These are phyloP conservation scores for Nemoura dubitans DNA, from an alignment of 2,888 invertebrate genomes.

Conservation along the genomic window DNA sequence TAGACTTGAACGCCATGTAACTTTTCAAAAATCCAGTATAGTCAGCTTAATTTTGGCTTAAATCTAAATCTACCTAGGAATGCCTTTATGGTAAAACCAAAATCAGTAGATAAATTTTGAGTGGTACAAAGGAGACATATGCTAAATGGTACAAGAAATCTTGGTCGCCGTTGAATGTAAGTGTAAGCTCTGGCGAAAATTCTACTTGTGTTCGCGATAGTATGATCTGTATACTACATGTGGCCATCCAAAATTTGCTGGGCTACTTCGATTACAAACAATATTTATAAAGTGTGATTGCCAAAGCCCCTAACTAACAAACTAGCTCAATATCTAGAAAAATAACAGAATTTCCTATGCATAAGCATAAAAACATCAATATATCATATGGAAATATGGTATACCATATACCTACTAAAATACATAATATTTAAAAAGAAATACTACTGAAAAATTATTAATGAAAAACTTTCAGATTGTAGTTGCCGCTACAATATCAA, in stretches of 20 bases:
- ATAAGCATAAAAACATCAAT: neutral
- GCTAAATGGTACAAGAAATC: too few relatives aligned
- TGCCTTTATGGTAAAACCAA: too few relatives aligned
- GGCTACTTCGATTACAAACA: neutral
- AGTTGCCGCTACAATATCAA: conserved; percentile 20
- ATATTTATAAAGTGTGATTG: conserved; percentile 1
- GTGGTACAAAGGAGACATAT: too few relatives aligned
- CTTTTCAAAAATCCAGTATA: too few relatives aligned
- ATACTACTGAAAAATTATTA: conserved; percentile 30
- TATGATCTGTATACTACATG: too few relatives aligned
- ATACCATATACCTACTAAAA: conserved; percentile 34
- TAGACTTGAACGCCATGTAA: neutral
- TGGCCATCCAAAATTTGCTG: neutral
- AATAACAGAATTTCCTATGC: conserved; percentile 36
- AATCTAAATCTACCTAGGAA: too few relatives aligned
- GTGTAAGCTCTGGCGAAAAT: too few relatives aligned
- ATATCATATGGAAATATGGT: neutral
- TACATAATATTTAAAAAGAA: conserved; percentile 32
- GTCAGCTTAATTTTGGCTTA: too few relatives aligned
- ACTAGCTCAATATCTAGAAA: conserved; percentile 37
- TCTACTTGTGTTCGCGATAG: too few relatives aligned
- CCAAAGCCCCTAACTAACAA: neutral
- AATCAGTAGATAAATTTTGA: too few relatives aligned
- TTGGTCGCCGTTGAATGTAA: too few relatives aligned
- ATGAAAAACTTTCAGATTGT: conserved; percentile 15